Evolutionary conservation across 2,797 vertebrate species (phyloP).

Genomic region (Takifugu ocellatus): DNA sequence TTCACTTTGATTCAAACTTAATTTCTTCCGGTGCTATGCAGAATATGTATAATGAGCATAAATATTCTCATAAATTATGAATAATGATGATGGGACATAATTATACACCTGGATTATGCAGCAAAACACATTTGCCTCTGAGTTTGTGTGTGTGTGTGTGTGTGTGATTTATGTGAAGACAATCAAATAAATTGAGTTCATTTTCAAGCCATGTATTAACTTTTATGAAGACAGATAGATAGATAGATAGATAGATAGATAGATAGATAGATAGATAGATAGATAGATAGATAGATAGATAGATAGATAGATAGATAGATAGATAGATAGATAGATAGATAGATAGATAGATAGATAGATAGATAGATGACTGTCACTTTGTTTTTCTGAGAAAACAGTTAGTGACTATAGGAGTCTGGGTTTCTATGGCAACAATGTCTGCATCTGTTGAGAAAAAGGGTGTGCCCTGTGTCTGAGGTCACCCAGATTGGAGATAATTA

Average conservation of each 20-base stretch:
- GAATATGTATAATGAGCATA: background rate
- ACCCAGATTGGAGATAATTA: conserved; percentile 34
- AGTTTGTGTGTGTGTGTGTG: too few species aligned
- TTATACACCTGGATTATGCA: background rate
- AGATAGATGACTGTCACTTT: conserved; percentile 18
- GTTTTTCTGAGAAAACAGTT: conserved; percentile 40
- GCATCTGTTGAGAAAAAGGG: conserved; percentile 34
- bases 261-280: too few species aligned
- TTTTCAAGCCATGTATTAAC: too few species aligned
- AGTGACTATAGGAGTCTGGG: conserved; percentile 22
- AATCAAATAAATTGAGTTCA: too few species aligned
- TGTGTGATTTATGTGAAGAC: too few species aligned
- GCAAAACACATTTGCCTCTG: too few species aligned
- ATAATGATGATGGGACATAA: conserved; percentile 3
- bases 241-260: too few species aligned
- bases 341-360: too few species aligned
- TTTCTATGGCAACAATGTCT: conserved; percentile 64
- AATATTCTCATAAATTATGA: conserved; percentile 14
- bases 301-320: too few species aligned
- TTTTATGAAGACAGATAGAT: too few species aligned
- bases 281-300: too few species aligned
- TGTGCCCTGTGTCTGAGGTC: conserved; percentile 40
- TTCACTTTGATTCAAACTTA: conserved; percentile 11
- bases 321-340: too few species aligned
- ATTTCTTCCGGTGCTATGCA: conserved; percentile 2